These are phyloP conservation scores for Triops longicaudatus DNA, from an alignment of 1,140 invertebrate genomes.

Conservation along the genomic window DNA sequence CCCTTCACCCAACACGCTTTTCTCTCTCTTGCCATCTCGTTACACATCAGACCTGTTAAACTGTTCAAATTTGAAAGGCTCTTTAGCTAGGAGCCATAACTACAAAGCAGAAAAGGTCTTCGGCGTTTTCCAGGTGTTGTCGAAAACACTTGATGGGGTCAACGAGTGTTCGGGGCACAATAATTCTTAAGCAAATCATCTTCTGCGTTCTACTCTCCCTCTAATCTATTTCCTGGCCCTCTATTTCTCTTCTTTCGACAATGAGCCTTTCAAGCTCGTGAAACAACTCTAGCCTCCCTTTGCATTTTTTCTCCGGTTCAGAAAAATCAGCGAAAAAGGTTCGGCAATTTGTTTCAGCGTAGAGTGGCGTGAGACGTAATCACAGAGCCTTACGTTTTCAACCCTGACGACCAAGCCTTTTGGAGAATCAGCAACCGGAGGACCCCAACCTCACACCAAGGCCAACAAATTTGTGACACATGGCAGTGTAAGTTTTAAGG, in stretches of 20 bases:
- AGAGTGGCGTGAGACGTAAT: too few relatives aligned
- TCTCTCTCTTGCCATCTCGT: background rate
- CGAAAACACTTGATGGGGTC: constrained; percentile 11
- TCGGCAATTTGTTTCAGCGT: too few relatives aligned
- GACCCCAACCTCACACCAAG: background rate
- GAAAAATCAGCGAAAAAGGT: too few relatives aligned
- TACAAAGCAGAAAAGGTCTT: background rate
- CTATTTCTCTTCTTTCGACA: too few relatives aligned
- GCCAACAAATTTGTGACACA: constrained; percentile 3
- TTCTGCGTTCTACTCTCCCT: background rate
- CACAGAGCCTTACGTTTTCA: too few relatives aligned
- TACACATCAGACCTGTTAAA: constrained; percentile 12
- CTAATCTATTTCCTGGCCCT: background rate
- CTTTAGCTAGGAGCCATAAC: background rate
- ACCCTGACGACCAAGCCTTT: too few relatives aligned
- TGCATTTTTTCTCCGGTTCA: too few relatives aligned
- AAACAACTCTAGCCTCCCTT: too few relatives aligned
- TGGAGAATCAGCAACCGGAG: background rate
- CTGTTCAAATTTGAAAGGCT: background rate
- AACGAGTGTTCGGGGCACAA: background rate
- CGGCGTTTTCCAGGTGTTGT: constrained; percentile 8
- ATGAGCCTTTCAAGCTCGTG: too few relatives aligned
- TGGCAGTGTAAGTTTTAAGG: constrained; percentile 15
- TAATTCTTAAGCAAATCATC: background rate
- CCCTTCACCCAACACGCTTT: background rate